A percentile compares a stretch with the other conserved stretches of the same genome.
Conservation (phyloP, 2,888 invertebrate species). For the Euplexia lucipara region DNA sequence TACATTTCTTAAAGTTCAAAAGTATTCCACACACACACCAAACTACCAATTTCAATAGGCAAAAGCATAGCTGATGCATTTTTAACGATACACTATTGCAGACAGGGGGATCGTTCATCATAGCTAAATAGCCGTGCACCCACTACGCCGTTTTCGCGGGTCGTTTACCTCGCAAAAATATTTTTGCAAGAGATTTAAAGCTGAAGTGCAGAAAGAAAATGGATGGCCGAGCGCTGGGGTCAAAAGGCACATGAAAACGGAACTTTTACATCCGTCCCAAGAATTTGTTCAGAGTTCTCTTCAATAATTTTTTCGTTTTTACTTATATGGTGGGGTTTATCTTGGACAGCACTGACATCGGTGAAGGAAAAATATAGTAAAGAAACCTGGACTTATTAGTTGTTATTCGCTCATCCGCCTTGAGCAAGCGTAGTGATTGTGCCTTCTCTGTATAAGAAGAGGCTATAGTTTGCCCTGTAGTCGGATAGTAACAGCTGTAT, state of each 20-base stretch:
- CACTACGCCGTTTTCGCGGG: constrained; percentile 53
- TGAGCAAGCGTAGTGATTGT: no score
- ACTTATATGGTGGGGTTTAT: no score
- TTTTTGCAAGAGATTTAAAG: constrained; percentile 48
- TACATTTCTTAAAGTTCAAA: no score
- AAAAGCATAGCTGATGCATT: constrained; percentile 50
- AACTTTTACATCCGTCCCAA: constrained; percentile 12
- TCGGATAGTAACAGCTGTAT: no score
- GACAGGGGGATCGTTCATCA: constrained; percentile 46
- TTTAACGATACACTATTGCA: constrained; percentile 52
- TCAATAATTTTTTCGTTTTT: constrained; percentile 8
- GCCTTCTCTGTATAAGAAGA: no score
- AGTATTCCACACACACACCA: not conserved
- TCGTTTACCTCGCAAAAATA: constrained; percentile 53
- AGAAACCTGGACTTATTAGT: no score
- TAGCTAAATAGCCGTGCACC: constrained; percentile 44
- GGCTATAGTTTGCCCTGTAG: no score
- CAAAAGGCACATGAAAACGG: constrained; percentile 26
- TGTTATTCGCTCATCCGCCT: no score
- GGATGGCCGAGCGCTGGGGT: not conserved
- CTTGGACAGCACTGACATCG: no score
- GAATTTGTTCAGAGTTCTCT: not conserved
- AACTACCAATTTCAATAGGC: constrained; percentile 8
- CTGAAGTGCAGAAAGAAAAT: constrained; percentile 38
- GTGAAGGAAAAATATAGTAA: no score